Percentiles rank a stretch among this genome's conserved stretches.
phyloP scores from a whole-genome alignment of 2,888 invertebrate genomes.

The Tuta absoluta region DNA sequence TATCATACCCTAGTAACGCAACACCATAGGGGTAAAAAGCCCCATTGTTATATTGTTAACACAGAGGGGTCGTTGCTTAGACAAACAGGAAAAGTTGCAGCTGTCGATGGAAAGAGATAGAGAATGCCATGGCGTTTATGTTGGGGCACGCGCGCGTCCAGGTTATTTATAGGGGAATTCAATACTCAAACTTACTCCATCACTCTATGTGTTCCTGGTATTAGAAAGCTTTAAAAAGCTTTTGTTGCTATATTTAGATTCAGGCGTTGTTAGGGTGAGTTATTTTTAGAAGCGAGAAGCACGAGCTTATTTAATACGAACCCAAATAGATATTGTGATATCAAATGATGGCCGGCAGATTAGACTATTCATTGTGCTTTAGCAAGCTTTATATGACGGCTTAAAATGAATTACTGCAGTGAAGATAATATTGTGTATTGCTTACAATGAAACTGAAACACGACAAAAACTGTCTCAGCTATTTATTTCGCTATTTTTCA shows the following conservation, averaged over 20 bases:
- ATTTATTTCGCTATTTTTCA: constrained; percentile 55
- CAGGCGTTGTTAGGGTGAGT: constrained; percentile 14
- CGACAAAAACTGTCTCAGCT: constrained; percentile 39
- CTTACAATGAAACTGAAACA: too few species aligned
- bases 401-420: too few species aligned
- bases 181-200: constrained; percentile 25
- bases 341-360: too few species aligned
- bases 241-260: constrained; percentile 23
- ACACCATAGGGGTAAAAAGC: constrained; percentile 63
- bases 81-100: constrained; percentile 26
- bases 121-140: constrained; percentile 32
- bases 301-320: background rate
- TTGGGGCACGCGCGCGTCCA: constrained; percentile 7
- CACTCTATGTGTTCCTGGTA: constrained; percentile 41
- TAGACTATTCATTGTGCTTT: too few species aligned
- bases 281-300: constrained; percentile 3
- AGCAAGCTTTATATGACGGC: too few species aligned
- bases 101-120: constrained; percentile 34
- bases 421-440: too few species aligned
- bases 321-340: background rate
- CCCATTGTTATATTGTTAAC: constrained; percentile 46
- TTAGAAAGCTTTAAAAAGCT: constrained; percentile 32
- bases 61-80: constrained; percentile 31
- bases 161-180: constrained; percentile 1
- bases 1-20: constrained; percentile 62